Base-by-base conservation (phyloP, 2,888 invertebrate genomes). In the Spisula subtruncata region DNA sequence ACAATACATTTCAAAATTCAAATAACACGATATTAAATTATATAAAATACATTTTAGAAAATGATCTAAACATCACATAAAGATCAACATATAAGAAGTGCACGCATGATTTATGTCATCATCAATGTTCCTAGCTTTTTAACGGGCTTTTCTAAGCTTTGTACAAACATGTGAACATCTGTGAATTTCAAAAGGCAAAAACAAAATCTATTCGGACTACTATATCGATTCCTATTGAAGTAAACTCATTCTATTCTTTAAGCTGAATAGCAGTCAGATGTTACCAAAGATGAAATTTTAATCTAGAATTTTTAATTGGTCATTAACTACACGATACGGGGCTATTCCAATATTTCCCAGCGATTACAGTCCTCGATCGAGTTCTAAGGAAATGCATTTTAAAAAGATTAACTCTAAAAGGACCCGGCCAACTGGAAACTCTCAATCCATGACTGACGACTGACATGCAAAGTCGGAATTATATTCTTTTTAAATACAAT, bases 261-360 rank as follows among this genome's bases (percentile, higher is more conserved):
- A 46, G 25, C 29, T n/a, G 54, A 41, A 60, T 29, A 66, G 25
- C 66, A 83, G 87, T 87, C 83, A 87, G 87, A 83, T 87, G 86
- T 81, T 81, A 41, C 85, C 46, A 51, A 85, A 51, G 71, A 81
- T 51, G 83, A 83, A 87, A 83, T 87, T 87, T 87, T 87, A 87
- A 87, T 83, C 79, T 83, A 71, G 87, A 87, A 83, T 87, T 83
- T 87, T 87, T 87, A 87, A 87, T 87, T 87, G 83, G 83, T 80
- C 80, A 87, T 87, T 87, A 84, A 84, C 46, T 46, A 32, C 54
- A 56, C 81, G 81, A 81, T 51, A 54, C 81, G 88, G 88, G 88
- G 81, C 81, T 84, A 46, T 25, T 35, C 66, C 81, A 48, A 75
- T 84, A 51, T 71, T 88, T 56, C 81, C 25, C 81, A 25, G 48